These are phyloP conservation scores for Glaucopsyche alexis DNA, from an alignment of 2,888 invertebrate genomes.

Conservation along the genomic window DNA sequence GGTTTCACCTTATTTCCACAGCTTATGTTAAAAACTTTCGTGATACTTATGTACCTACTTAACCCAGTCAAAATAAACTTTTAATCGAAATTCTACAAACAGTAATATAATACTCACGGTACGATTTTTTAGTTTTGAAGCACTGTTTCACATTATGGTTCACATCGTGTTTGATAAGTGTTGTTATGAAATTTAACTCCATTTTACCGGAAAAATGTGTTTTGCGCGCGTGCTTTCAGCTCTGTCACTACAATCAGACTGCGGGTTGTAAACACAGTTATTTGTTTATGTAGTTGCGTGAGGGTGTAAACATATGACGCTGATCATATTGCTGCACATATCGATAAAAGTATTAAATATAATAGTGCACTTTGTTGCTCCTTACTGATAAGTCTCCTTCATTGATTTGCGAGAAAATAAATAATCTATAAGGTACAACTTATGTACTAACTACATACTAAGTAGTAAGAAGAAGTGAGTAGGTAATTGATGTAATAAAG, in stretches of 20 bases:
- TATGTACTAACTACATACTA: no score
- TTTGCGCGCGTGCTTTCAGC: constrained; percentile 46
- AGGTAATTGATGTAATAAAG: no score
- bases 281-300: constrained; percentile 53
- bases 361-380: constrained; percentile 11
- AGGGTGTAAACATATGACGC: constrained; percentile 48
- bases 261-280: constrained; percentile 57
- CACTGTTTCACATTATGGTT: constrained; percentile 76
- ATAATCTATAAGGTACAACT: neutral
- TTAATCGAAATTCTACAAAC: no score
- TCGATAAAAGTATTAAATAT: neutral
- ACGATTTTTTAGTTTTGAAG: constrained; percentile 72
- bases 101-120: constrained; percentile 55
- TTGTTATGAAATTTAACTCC: constrained; percentile 71
- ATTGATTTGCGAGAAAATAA: constrained; percentile 8
- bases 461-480: no score
- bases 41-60: no score
- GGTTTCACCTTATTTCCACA: no score
- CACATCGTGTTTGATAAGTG: constrained; percentile 72
- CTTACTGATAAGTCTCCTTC: neutral
- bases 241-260: constrained; percentile 51
- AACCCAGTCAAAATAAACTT: no score
- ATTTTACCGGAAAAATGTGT: constrained; percentile 45
- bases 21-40: no score
- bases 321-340: constrained; percentile 14